Percentiles rank a stretch among this genome's conserved stretches.
Evolutionary conservation across 2,888 invertebrate species (phyloP).

Genomic region (Marasmarcha lunaedactyla): DNA sequence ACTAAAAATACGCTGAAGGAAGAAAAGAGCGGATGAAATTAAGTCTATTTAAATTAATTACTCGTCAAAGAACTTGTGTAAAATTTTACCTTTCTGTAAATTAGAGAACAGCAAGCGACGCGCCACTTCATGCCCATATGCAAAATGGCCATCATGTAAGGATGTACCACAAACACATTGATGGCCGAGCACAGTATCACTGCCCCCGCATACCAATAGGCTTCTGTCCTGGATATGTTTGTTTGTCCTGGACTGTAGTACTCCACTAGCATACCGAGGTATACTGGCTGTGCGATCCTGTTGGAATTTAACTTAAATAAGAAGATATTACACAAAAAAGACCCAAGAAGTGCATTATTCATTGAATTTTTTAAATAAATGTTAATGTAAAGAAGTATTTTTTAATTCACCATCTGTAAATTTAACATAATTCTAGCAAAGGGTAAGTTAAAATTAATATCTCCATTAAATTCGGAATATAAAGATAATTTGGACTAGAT

Average conservation of each 20-base stretch:
- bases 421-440: too few relatives aligned
- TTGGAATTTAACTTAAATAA: slow-evolving; percentile 5
- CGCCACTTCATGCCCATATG: slow-evolving; percentile 88
- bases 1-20: too few relatives aligned
- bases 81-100: slow-evolving; percentile 78
- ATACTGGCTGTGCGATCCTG: slow-evolving; percentile 75
- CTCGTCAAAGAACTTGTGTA: too few relatives aligned
- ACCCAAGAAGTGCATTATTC: background rate
- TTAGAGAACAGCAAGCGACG: slow-evolving; percentile 83
- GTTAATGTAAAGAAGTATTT: too few relatives aligned
- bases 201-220: slow-evolving; percentile 81
- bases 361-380: too few relatives aligned
- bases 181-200: slow-evolving; percentile 80
- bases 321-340: background rate
- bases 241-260: slow-evolving; percentile 61
- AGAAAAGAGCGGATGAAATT: too few relatives aligned
- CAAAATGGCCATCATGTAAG: slow-evolving; percentile 86
- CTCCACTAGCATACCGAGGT: slow-evolving; percentile 72
- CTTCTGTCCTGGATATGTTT: slow-evolving; percentile 56
- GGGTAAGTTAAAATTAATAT: too few relatives aligned
- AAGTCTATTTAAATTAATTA: too few relatives aligned
- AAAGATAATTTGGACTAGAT: too few relatives aligned
- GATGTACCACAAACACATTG: slow-evolving; percentile 86
- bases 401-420: too few relatives aligned
- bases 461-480: too few relatives aligned